These are phyloP conservation scores for Stichopus chloronotus DNA, from an alignment of 35 echinoderm and acorn worm species.

Conservation along the genomic window DNA sequence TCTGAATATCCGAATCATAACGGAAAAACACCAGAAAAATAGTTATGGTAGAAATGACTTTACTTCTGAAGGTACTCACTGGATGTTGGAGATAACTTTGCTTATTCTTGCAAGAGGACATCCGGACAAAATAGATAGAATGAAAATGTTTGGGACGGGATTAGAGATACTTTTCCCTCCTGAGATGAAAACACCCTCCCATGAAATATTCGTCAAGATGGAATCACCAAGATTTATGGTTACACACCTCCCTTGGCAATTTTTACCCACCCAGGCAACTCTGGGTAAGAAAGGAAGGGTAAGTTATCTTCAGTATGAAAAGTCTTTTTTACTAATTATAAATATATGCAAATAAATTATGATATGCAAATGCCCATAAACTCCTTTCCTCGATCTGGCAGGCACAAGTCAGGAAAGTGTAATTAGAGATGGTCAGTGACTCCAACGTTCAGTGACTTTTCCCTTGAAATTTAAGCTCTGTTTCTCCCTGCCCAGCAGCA, in stretches of 20 bases:
- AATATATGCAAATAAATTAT: too few species aligned
- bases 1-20: too few species aligned
- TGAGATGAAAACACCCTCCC: conserved; percentile 5
- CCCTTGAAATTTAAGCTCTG: too few species aligned
- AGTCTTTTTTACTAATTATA: too few species aligned
- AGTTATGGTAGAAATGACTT: too few species aligned
- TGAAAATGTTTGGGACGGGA: not conserved
- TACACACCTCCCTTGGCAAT: conserved; percentile 7
- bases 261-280: not conserved
- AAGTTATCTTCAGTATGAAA: not conserved
- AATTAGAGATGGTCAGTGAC: too few species aligned
- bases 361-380: too few species aligned
- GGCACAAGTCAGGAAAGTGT: too few species aligned
- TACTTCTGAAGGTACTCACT: conserved; percentile 62
- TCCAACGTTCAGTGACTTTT: too few species aligned
- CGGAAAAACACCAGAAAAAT: too few species aligned
- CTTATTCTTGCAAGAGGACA: conserved; percentile 57
- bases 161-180: not conserved
- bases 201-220: not conserved
- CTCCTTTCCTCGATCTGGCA: too few species aligned
- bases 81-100: conserved; percentile 59
- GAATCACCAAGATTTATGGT: not conserved
- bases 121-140: conserved; percentile 60
- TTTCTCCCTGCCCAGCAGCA: too few species aligned
- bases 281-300: conserved; percentile 5